These are phyloP conservation scores for Drosophila insularis DNA, from an alignment of 1,140 invertebrate genomes.

Conservation along the genomic window DNA sequence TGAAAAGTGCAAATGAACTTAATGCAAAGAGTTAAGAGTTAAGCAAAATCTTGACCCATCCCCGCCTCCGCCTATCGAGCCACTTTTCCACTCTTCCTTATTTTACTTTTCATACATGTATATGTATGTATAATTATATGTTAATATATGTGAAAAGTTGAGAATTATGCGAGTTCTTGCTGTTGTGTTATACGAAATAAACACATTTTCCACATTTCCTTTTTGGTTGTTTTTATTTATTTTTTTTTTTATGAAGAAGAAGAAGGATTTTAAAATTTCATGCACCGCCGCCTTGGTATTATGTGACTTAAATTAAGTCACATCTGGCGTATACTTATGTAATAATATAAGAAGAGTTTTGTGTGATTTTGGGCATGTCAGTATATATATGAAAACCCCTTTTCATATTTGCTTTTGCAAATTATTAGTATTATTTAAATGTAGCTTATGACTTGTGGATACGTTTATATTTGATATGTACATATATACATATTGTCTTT, in stretches of 20 bases:
- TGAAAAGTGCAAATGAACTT: neutral
- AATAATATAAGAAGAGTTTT: neutral
- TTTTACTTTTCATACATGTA: neutral
- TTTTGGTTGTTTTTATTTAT: neutral
- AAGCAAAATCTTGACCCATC: neutral
- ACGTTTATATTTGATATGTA: no score
- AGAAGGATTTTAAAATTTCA: constrained; percentile 32
- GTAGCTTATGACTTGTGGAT: neutral
- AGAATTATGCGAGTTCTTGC: neutral
- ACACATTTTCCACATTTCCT: neutral
- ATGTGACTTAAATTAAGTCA: constrained; percentile 13
- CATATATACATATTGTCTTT: no score
- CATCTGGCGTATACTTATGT: constrained; percentile 49
- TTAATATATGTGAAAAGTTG: constrained; percentile 8
- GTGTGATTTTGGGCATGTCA: neutral
- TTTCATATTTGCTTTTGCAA: neutral
- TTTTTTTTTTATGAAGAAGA: no score
- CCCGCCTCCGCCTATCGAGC: no score
- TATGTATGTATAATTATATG: neutral
- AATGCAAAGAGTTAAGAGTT: neutral
- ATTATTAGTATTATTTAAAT: neutral
- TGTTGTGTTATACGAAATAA: neutral
- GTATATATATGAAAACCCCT: no score
- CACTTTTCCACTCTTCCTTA: neutral
- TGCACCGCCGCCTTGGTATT: constrained; percentile 11